Conservation (phyloP, 2,797 vertebrate genomes). For the Darevskia nairensis region DNA sequence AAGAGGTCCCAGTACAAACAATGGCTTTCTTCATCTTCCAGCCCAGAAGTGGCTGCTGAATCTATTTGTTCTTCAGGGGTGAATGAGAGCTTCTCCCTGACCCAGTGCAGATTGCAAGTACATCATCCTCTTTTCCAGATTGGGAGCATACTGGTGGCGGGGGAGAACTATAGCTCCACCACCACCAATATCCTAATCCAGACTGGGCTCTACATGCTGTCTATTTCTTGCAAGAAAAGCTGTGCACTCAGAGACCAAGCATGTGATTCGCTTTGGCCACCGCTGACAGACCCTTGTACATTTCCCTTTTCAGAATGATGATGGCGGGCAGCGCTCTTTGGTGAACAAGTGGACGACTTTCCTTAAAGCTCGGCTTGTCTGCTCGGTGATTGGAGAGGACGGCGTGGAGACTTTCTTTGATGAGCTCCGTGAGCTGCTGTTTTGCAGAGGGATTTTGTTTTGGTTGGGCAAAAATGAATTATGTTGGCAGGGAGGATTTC, state of each 20-base stretch:
- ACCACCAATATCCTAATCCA: not conserved
- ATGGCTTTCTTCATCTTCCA: not conserved
- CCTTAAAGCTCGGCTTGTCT: conserved; percentile 88
- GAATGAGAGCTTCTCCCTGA: not conserved
- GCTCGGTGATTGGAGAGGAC: conserved; percentile 86
- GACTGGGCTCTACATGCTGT: not conserved
- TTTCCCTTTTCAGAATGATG: conserved; percentile 80
- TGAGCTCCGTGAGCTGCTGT: conserved; percentile 82
- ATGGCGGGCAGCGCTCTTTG: conserved; percentile 86
- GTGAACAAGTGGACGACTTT: conserved; percentile 90
- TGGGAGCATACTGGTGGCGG: too few species aligned
- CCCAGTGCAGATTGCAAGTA: not conserved
- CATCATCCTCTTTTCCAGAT: not conserved
- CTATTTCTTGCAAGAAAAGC: not conserved
- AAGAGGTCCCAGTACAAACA: not conserved
- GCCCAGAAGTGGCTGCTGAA: not conserved
- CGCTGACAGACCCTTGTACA: too few species aligned
- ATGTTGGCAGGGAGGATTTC: not conserved
- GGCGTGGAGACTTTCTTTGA: conserved; percentile 89
- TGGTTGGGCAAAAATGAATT: not conserved
- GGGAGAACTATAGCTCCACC: not conserved
- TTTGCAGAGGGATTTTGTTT: not conserved
- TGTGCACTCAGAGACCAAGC: not conserved
- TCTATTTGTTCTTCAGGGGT: not conserved
- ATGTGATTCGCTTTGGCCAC: not conserved